These are phyloP conservation scores for Perccottus glenii DNA, from an alignment of 2,113 vertebrate species.

Conservation along the genomic window DNA sequence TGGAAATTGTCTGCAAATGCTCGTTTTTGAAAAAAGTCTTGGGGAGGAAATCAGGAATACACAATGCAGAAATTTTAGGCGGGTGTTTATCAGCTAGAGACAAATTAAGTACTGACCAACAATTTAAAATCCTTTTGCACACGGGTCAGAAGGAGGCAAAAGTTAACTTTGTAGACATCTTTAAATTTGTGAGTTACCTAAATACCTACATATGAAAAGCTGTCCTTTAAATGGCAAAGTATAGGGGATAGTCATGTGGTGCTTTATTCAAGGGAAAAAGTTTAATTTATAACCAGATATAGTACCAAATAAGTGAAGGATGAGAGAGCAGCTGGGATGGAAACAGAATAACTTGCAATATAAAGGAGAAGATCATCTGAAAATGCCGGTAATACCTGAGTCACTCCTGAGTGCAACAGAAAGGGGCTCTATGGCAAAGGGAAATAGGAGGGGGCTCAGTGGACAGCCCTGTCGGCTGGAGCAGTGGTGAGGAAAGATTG, in stretches of 20 bases:
- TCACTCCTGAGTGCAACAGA: too few species aligned
- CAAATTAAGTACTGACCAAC: too few species aligned
- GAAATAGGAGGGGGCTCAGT: too few species aligned
- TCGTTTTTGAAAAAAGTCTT: background rate
- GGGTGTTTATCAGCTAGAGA: background rate
- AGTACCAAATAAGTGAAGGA: background rate
- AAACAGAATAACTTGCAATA: background rate
- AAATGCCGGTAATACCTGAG: too few species aligned
- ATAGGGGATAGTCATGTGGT: background rate
- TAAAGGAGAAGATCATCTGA: too few species aligned
- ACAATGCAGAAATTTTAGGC: background rate
- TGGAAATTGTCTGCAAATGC: background rate
- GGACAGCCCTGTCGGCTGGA: too few species aligned
- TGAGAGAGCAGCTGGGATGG: background rate
- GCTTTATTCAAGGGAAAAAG: constrained; percentile 5
- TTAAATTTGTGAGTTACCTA: constrained; percentile 2
- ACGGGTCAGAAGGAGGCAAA: background rate
- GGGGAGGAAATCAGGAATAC: background rate
- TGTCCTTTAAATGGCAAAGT: background rate
- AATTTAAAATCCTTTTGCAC: background rate
- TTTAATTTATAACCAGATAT: constrained; percentile 16
- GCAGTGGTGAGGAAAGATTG: too few species aligned
- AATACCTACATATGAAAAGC: constrained; percentile 1
- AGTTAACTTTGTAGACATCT: background rate
- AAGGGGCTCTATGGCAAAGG: too few species aligned